These are phyloP conservation scores for Uropetala carovei DNA, from an alignment of 2,888 invertebrate genomes.

Conservation along the genomic window DNA sequence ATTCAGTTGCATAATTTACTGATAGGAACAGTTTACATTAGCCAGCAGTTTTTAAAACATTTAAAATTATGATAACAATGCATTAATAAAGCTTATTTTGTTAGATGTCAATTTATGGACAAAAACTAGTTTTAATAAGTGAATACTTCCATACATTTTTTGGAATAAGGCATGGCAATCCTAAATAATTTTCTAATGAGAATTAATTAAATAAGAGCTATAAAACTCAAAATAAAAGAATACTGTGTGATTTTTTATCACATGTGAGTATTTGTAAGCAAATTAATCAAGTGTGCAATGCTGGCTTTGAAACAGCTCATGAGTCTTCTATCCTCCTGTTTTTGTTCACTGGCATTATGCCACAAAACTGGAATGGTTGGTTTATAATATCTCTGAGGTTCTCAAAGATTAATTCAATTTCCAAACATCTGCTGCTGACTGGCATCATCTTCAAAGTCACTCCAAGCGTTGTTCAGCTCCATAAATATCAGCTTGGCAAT, in stretches of 20 bases:
- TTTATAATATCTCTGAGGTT: background rate
- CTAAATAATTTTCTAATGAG: constrained; percentile 21
- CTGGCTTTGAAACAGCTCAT: constrained; percentile 23
- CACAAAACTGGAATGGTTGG: constrained; percentile 37
- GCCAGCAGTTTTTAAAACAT: constrained; percentile 31
- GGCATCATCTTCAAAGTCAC: constrained; percentile 92
- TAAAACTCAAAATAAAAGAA: constrained; percentile 5
- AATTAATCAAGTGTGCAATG: constrained; percentile 57
- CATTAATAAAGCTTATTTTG: constrained; percentile 18
- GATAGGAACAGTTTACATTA: constrained; percentile 6
- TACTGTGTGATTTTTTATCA: background rate
- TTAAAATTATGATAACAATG: background rate
- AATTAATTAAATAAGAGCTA: constrained; percentile 34
- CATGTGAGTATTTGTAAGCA: constrained; percentile 38
- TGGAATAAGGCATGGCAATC: background rate
- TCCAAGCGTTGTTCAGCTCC: constrained; percentile 99
- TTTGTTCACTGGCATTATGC: background rate
- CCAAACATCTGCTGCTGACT: constrained; percentile 68
- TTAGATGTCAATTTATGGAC: background rate
- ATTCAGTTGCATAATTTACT: constrained; percentile 6
- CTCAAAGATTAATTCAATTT: background rate
- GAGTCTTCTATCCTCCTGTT: background rate
- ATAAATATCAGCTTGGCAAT: constrained; percentile 98
- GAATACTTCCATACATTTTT: background rate
- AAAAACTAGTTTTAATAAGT: background rate